Conservation (phyloP, 2,888 invertebrate genomes). For the Xanthorhoe spadicearia region DNA sequence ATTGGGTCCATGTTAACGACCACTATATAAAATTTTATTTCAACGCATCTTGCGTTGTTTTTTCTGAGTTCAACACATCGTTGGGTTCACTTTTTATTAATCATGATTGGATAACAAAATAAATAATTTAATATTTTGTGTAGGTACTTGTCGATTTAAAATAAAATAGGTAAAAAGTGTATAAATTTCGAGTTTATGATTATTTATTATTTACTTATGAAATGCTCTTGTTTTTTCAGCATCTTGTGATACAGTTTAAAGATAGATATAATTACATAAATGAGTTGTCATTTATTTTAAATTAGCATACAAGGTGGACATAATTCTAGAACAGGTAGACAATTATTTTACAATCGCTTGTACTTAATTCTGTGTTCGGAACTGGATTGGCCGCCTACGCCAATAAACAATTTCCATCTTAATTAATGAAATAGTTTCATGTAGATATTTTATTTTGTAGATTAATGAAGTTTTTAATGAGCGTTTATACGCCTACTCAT, state of each 20-base stretch:
- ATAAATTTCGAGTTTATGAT: background rate
- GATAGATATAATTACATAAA: constrained; percentile 25
- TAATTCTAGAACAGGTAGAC: constrained; percentile 53
- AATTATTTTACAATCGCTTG: constrained; percentile 57
- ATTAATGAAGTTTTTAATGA: constrained; percentile 44
- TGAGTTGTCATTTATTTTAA: constrained; percentile 34
- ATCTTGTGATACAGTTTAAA: constrained; percentile 6
- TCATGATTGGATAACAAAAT: constrained; percentile 57
- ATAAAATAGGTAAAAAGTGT: constrained; percentile 3
- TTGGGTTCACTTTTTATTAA: constrained; percentile 78
- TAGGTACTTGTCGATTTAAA: constrained; percentile 32
- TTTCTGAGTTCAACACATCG: constrained; percentile 77
- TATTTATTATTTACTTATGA: background rate
- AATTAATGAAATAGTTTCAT: constrained; percentile 64
- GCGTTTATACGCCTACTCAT: constrained; percentile 39
- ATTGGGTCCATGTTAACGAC: constrained; percentile 79
- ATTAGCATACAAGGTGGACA: constrained; percentile 51
- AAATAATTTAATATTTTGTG: constrained; percentile 43
- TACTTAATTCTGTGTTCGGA: constrained; percentile 57
- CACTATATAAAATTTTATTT: constrained; percentile 83
- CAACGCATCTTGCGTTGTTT: constrained; percentile 69
- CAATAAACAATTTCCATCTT: constrained; percentile 66
- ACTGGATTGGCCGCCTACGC: constrained; percentile 66
- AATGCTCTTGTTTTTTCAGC: constrained; percentile 1
- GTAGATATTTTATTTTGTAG: constrained; percentile 44